Evolutionary conservation across 2,888 invertebrate genomes (phyloP).

Genomic region (Pristionchus fissidentatus): DNA sequence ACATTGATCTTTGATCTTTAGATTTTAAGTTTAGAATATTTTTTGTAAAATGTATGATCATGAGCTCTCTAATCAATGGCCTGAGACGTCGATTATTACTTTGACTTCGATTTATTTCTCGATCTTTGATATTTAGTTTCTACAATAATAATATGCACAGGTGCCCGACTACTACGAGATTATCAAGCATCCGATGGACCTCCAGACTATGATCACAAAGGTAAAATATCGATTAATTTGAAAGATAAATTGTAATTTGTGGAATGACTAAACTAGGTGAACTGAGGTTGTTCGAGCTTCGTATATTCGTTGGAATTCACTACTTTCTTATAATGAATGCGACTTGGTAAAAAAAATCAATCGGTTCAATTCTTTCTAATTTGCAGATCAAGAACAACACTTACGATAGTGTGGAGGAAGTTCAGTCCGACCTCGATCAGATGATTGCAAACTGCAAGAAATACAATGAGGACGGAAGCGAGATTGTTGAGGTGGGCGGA

Average conservation of each 20-base stretch:
- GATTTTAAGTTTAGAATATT: background rate
- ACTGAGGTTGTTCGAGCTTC: background rate
- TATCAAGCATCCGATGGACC: slow-evolving; percentile 94
- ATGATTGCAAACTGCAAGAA: slow-evolving; percentile 97
- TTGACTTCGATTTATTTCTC: background rate
- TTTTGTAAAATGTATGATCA: background rate
- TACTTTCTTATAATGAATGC: background rate
- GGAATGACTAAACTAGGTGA: background rate
- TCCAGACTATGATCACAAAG: slow-evolving; percentile 85
- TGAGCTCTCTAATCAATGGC: background rate
- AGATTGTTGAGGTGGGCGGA: slow-evolving; percentile 84
- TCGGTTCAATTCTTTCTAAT: background rate
- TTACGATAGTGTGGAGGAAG: slow-evolving; percentile 58
- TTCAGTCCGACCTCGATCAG: slow-evolving; percentile 77
- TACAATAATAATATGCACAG: slow-evolving; percentile 12
- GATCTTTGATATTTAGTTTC: background rate
- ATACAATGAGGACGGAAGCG: slow-evolving; percentile 96
- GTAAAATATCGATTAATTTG: background rate
- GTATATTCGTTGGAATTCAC: background rate
- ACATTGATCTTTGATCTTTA: slow-evolving; percentile 8
- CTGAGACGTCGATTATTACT: no score
- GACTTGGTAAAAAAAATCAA: background rate
- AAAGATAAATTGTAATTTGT: background rate
- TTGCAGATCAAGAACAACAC: slow-evolving; percentile 56
- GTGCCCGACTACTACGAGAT: slow-evolving; percentile 86